phyloP scores from a whole-genome alignment of 2,113 vertebrate genomes.

The Oceanodroma tethys region DNA sequence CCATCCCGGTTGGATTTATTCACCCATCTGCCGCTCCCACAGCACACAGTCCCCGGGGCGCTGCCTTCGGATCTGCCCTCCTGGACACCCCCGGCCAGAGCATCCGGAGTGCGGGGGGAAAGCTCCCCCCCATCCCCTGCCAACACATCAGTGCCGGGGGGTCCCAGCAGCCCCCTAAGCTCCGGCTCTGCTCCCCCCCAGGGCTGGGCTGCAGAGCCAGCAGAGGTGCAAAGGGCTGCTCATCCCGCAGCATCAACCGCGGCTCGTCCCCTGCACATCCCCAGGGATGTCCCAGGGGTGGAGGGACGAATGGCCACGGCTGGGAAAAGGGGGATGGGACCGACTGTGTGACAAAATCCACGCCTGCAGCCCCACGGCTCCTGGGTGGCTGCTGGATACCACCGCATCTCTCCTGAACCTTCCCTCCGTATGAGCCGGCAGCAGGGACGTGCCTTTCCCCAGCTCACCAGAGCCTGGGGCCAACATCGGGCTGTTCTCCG shows the following conservation, averaged over 20 bases:
- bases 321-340: not conserved
- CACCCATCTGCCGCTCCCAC: not conserved
- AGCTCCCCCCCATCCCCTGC: rapidly evolving
- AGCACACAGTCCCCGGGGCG: rapidly evolving
- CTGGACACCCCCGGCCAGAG: not conserved
- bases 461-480: not conserved
- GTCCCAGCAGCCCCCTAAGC: not conserved
- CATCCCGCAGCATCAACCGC: rapidly evolving
- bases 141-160: rapidly evolving
- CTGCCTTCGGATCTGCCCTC: not conserved
- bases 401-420: not conserved
- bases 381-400: not conserved
- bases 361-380: not conserved
- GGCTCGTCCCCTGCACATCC: not conserved
- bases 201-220: not conserved
- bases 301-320: not conserved
- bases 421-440: not conserved
- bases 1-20: not conserved
- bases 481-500: not conserved
- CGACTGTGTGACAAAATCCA: not conserved
- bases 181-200: rapidly evolving
- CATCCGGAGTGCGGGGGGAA: not conserved
- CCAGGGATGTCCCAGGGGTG: not conserved
- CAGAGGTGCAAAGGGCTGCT: not conserved
- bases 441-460: not conserved